Conservation (phyloP, 2,797 vertebrate genomes). For the Parauchenoglanis ngamensis region DNA sequence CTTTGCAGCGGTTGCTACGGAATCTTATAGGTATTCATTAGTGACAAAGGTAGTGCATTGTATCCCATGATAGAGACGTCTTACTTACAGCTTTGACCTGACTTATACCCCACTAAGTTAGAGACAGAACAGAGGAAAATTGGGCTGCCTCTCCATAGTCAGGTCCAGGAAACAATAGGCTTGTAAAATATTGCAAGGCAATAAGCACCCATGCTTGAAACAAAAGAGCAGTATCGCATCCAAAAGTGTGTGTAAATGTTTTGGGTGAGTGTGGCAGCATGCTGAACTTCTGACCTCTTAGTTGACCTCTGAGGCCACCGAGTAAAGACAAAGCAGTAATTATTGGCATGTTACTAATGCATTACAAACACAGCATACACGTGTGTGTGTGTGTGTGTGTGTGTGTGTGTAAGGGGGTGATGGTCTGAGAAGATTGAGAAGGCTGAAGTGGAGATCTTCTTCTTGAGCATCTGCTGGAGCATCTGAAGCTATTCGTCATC, state of each 20-base stretch:
- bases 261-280: slow-evolving; percentile 65
- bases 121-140: slow-evolving; percentile 53
- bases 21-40: slow-evolving; percentile 67
- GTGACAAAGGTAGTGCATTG: slow-evolving; percentile 67
- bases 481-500: slow-evolving; percentile 37
- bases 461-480: slow-evolving; percentile 68
- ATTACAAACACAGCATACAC: slow-evolving; percentile 15
- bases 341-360: slow-evolving; percentile 48
- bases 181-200: slow-evolving; percentile 69
- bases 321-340: slow-evolving; percentile 69
- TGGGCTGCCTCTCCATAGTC: slow-evolving; percentile 35
- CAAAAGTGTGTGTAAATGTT: slow-evolving; percentile 65
- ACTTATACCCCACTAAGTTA: slow-evolving; percentile 67
- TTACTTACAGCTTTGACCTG: slow-evolving; percentile 75
- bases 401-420: slow-evolving; percentile 57
- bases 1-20: slow-evolving; percentile 63
- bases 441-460: slow-evolving; percentile 37
- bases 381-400: slow-evolving; percentile 28
- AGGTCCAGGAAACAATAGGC: slow-evolving; percentile 65
- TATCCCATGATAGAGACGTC: slow-evolving; percentile 67
- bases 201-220: slow-evolving; percentile 60
- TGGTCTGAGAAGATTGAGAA: slow-evolving; percentile 25
- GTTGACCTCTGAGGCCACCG: slow-evolving; percentile 50
- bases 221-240: slow-evolving; percentile 39
- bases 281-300: slow-evolving; percentile 75